These are phyloP conservation scores for Hippocampus guttulatus DNA, from an alignment of 2,113 vertebrate genomes.

Conservation along the genomic window DNA sequence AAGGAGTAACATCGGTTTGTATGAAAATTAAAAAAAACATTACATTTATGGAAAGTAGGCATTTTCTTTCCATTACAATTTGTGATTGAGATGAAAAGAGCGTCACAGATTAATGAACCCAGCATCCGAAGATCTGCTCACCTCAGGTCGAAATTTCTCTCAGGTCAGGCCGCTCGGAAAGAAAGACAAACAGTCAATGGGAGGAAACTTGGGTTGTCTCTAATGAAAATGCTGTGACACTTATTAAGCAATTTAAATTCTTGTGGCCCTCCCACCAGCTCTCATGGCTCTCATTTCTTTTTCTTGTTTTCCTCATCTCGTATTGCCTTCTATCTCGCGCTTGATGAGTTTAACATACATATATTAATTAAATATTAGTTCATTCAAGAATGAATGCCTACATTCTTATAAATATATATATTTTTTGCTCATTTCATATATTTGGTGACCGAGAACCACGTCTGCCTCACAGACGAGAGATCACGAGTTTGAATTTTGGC, in stretches of 20 bases:
- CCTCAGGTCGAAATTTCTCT: conserved; percentile 41
- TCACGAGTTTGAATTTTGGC: no score
- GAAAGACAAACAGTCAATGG: conserved; percentile 34
- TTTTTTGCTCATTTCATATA: no score
- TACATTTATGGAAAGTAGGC: neutral
- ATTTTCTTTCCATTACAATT: neutral
- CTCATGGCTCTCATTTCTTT: neutral
- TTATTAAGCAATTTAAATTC: conserved; percentile 61
- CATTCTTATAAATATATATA: no score
- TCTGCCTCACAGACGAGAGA: neutral
- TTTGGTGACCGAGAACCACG: no score
- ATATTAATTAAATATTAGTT: neutral
- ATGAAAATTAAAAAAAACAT: no score
- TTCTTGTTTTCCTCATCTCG: neutral
- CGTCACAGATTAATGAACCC: no score
- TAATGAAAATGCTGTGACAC: conserved; percentile 67
- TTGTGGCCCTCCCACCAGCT: neutral
- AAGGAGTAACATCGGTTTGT: neutral
- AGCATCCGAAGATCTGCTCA: conserved; percentile 32
- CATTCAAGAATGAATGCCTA: neutral
- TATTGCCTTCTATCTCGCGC: neutral
- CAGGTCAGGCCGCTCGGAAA: conserved; percentile 29
- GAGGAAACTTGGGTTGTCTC: conserved; percentile 19
- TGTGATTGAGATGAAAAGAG: no score
- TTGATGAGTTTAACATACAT: neutral